Conservation (phyloP, 2,797 vertebrate species). For the Stomatorhinus walkeri region DNA sequence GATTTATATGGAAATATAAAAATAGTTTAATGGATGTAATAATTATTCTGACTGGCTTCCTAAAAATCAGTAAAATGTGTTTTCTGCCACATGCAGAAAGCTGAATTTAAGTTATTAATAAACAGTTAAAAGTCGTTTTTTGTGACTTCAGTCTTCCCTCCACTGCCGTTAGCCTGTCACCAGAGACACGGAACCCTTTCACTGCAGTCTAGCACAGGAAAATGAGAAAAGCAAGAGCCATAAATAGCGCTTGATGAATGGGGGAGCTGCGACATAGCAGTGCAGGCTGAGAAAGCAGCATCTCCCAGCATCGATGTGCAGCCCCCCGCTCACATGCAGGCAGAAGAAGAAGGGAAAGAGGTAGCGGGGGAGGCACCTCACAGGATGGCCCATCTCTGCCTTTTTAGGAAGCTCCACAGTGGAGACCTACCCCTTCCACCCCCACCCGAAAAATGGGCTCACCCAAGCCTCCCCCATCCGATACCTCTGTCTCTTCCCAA, state of each 20-base stretch:
- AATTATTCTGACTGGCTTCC: neutral
- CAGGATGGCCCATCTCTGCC: slow-evolving; percentile 65
- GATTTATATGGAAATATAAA: neutral
- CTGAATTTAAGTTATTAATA: neutral
- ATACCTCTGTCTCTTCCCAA: neutral
- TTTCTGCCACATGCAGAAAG: neutral
- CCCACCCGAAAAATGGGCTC: slow-evolving; percentile 48
- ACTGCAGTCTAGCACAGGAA: neutral
- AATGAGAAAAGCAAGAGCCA: neutral
- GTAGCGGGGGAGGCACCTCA: slow-evolving; percentile 37
- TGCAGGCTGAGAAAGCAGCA: neutral
- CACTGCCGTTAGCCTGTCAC: neutral
- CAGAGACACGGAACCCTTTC: neutral
- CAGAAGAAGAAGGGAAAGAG: slow-evolving; percentile 10
- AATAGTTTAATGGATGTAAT: neutral
- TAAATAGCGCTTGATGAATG: neutral
- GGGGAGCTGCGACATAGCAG: neutral
- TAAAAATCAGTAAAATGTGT: neutral
- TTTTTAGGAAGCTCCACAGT: slow-evolving; percentile 69
- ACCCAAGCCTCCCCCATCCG: slow-evolving; percentile 30
- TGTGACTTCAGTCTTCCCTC: neutral
- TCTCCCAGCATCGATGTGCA: neutral
- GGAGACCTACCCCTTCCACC: slow-evolving; percentile 57
- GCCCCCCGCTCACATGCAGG: neutral
- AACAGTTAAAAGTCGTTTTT: neutral